Evolutionary conservation across 2,797 vertebrate species (phyloP), one percentile per base, ranked within the genome.

Genomic region (Gymnoscopelus microlampas): DNA sequence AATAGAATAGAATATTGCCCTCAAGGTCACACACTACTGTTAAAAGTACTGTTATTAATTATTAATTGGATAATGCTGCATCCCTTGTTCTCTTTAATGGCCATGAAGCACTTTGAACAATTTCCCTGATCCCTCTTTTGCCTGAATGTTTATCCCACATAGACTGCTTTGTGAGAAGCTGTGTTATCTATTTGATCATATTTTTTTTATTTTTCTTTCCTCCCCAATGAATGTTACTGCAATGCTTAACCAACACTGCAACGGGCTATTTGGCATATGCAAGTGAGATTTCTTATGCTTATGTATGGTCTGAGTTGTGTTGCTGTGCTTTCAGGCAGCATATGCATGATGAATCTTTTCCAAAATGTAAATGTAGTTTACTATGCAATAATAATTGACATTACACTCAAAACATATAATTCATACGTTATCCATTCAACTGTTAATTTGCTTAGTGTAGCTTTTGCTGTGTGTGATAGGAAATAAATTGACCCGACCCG

Each of bases 351-450:
- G 83, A n/a, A 23, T 53, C 66, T 76, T 26, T 19, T 57, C 70
- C 13, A 53, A 68, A 59, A 70, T 79, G 75, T 75, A 85, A 87
- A 80, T 90, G 85, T 84, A 82, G 88, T 68, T 80, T 88, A 87
- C 90, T 93, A 93, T 94, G 92, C 92, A 93, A 91, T 82, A 77
- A 88, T 82, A 77, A 87, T 82, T 86, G 71, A 85, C 74, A 71
- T 63, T 47, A 84, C 70, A 85, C 78, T 82, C 81, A 85, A 82
- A 77, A 58, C 74, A 44, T 80, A 54, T 82, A 66, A 26, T 81
- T 81, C 10, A 26, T 77, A 76, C 71, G 74, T 73, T 81, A 78
- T 69, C 32, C 53, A 47, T 57, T 35, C n/a, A 10, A 68, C 62
- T 44, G 51, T 71, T 66, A 0, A 51, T 71, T 65, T 79, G 68